These are phyloP conservation scores for Chroicocephalus ridibundus DNA, from an alignment of 2,113 vertebrate species.

Conservation along the genomic window DNA sequence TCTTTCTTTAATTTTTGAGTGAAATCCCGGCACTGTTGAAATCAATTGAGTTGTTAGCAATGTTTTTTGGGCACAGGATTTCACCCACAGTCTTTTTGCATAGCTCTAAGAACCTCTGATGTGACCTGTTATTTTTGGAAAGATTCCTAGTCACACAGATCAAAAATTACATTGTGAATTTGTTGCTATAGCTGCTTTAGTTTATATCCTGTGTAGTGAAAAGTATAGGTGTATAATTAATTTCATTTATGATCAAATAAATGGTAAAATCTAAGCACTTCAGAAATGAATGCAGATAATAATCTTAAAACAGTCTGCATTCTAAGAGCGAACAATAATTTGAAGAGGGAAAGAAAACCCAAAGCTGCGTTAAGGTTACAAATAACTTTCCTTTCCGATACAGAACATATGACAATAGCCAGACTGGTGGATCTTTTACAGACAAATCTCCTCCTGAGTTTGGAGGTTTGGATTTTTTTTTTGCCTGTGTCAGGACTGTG, in stretches of 20 bases:
- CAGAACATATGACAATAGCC: not conserved
- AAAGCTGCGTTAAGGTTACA: not conserved
- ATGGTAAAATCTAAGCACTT: not conserved
- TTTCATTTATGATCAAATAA: conserved; percentile 32
- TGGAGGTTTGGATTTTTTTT: not conserved
- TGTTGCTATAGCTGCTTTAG: conserved; percentile 12
- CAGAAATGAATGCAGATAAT: not conserved
- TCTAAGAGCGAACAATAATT: not conserved
- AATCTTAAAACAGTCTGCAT: not conserved
- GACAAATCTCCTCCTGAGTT: not conserved
- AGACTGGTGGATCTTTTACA: not conserved
- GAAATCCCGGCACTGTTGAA: not conserved
- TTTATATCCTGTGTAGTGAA: not conserved
- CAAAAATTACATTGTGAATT: conserved; percentile 34
- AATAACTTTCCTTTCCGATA: not conserved
- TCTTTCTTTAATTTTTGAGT: not conserved
- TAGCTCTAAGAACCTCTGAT: not conserved
- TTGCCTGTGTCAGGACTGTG: not conserved
- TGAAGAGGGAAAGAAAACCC: not conserved
- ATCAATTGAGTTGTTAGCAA: not conserved
- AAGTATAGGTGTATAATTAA: not conserved
- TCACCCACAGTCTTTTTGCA: not conserved
- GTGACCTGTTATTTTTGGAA: not conserved
- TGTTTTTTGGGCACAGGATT: not conserved
- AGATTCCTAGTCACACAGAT: not conserved